Conservation (phyloP, 1,140 invertebrate species). For the Lineus longissimus region DNA sequence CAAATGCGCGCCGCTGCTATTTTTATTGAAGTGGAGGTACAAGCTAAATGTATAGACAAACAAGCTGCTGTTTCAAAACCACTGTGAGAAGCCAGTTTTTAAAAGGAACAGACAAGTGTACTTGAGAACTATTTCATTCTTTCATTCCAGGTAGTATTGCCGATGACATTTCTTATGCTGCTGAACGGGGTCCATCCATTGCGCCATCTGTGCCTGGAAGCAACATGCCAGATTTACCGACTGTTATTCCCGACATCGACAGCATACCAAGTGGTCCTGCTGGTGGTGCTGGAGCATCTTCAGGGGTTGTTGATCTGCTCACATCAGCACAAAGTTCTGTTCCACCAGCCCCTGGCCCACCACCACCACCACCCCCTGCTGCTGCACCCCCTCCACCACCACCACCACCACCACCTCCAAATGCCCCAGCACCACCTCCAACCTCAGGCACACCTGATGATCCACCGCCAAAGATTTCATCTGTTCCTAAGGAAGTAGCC, state of each 20-base stretch:
- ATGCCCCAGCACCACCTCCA: slow-evolving; percentile 23
- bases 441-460: slow-evolving; percentile 14
- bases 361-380: slow-evolving; percentile 31
- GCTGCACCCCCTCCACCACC: slow-evolving; percentile 33
- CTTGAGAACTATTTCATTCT: too few species aligned
- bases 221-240: slow-evolving; percentile 50
- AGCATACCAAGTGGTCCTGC: slow-evolving; percentile 43
- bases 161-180: slow-evolving; percentile 74
- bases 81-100: too few species aligned
- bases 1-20: too few species aligned
- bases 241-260: slow-evolving; percentile 35
- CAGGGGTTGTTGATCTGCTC: slow-evolving; percentile 12
- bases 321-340: slow-evolving; percentile 25
- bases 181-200: slow-evolving; percentile 67
- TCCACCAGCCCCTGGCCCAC: slow-evolving; percentile 22
- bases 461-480: slow-evolving; percentile 20
- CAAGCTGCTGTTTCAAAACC: too few species aligned
- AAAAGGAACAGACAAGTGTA: too few species aligned
- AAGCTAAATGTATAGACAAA: too few species aligned
- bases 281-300: slow-evolving; percentile 8
- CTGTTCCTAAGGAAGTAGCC: slow-evolving; percentile 24
- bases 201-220: slow-evolving; percentile 68
- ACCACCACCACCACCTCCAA: slow-evolving; percentile 27
- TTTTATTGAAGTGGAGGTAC: too few species aligned
- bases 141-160: slow-evolving; percentile 65